phyloP scores from a whole-genome alignment of 2,797 vertebrate species.

The Pelobates cultripes region DNA sequence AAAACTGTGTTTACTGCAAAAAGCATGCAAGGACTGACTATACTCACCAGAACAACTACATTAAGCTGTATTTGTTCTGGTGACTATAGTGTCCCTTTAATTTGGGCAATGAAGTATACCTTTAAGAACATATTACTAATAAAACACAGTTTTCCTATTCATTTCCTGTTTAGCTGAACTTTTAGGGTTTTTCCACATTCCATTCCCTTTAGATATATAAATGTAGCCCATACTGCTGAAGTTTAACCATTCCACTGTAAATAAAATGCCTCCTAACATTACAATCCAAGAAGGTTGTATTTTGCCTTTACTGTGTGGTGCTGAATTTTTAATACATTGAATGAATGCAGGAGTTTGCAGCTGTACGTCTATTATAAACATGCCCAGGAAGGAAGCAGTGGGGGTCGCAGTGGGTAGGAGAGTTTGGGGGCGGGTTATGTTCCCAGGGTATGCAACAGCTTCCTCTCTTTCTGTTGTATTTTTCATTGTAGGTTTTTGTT shows the following conservation, averaged over 20 bases:
- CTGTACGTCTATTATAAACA: slow-evolving; percentile 3
- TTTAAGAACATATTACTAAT: no score
- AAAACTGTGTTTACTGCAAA: no score
- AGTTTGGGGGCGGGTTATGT: background rate
- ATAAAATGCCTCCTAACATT: background rate
- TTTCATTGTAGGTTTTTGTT: slow-evolving; percentile 10
- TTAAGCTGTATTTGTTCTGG: no score
- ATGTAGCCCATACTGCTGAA: background rate
- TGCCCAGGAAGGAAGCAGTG: slow-evolving; percentile 27
- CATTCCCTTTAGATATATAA: no score
- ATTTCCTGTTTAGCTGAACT: background rate
- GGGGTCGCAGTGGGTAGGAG: background rate
- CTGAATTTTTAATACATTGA: background rate
- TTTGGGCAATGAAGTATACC: no score
- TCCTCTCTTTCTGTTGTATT: background rate
- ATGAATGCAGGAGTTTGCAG: background rate
- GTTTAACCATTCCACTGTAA: background rate
- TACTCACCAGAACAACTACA: no score
- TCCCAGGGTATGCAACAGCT: slow-evolving; percentile 12
- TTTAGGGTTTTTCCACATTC: background rate
- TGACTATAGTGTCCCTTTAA: no score
- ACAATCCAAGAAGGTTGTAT: background rate
- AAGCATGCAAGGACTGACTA: no score
- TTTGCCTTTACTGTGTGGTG: background rate
- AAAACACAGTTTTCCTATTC: background rate